Percentiles rank a stretch among this genome's conserved stretches.
Conservation (phyloP, 2,888 invertebrate genomes). For the Thecocarcelia acutangulata region DNA sequence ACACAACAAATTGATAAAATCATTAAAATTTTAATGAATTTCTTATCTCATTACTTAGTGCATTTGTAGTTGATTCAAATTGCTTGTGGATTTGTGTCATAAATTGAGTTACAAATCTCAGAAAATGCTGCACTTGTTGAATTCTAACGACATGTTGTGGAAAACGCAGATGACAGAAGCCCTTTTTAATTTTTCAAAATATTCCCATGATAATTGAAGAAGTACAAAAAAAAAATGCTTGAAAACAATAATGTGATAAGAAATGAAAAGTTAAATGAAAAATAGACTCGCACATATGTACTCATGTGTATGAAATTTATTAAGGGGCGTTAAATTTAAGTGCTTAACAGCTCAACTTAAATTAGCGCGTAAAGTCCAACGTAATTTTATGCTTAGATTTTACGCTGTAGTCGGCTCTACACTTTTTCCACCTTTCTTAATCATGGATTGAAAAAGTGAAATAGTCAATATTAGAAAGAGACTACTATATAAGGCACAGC, state of each 20-base stretch:
- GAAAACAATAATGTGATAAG: conserved; percentile 49
- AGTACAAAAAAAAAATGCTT: conserved; percentile 21
- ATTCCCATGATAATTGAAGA: conserved; percentile 58
- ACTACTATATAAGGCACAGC: no score
- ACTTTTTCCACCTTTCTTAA: no score
- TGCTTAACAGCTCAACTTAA: no score
- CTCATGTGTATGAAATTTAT: not conserved
- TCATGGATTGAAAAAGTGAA: no score
- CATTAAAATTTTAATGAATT: conserved; percentile 57
- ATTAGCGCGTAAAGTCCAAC: no score
- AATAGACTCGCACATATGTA: not conserved
- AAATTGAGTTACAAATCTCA: not conserved
- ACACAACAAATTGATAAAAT: conserved; percentile 56
- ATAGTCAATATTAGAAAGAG: no score
- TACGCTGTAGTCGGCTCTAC: no score
- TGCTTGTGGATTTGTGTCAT: not conserved
- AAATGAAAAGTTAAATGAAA: not conserved
- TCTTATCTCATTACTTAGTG: conserved; percentile 50
- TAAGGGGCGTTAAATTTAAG: conserved; percentile 58
- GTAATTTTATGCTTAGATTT: no score
- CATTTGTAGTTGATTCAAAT: conserved; percentile 3
- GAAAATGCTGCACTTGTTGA: not conserved
- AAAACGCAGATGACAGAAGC: conserved; percentile 32
- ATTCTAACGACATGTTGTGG: not conserved
- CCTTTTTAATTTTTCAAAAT: conserved; percentile 26